Evolutionary conservation across 2,797 vertebrate species (phyloP), one percentile per base, ranked within the genome.

Genomic region (Botia almorhae): DNA sequence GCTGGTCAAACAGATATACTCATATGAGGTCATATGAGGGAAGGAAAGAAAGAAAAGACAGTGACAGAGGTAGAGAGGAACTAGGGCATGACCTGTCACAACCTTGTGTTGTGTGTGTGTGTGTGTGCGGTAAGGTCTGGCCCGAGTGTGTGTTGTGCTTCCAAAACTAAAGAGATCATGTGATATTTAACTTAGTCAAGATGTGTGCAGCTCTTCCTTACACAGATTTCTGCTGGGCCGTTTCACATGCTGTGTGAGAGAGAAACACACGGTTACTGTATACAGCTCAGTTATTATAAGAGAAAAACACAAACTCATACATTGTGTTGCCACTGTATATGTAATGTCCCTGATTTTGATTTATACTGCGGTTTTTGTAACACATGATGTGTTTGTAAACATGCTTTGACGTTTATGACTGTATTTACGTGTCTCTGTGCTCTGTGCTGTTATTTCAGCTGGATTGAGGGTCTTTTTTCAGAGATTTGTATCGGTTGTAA

Each of bases 371-470:
- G 10, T 23, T 7, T 61, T 61, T 61, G 21, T 61, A 29, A 7
- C 14, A 12, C 23, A 26, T 61, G 14, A 29, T 61, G 60, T 33
- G 2, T 16, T 61, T 61, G 1, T 61, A 23, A 19, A 21, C 21
- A 26, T 26, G 56, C 21, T 60, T 14, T 4, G 33, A 36, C 33
- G 33, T 36, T 39, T 8, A 39, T 39, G 36, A 39, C 4, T 46
- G n/a, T 11, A n/a, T 43, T 36, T 14, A 26, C 60, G 43, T 2
- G 16, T 36, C 26, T 71, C 33, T 71, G 19, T 36, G 10, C 58
- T 17, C 33, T 26, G 23, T 26, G n/a, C 23, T 72, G 69, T 72
- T 79, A 64, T 79, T 79, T 72, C 77, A 79, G 69, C 77, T 72
- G 69, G 69, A 43, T 46, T 0, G 6, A 16, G 46, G 13, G 0